Conservation (phyloP, 1,140 invertebrate genomes). For the Drosophila tani region DNA sequence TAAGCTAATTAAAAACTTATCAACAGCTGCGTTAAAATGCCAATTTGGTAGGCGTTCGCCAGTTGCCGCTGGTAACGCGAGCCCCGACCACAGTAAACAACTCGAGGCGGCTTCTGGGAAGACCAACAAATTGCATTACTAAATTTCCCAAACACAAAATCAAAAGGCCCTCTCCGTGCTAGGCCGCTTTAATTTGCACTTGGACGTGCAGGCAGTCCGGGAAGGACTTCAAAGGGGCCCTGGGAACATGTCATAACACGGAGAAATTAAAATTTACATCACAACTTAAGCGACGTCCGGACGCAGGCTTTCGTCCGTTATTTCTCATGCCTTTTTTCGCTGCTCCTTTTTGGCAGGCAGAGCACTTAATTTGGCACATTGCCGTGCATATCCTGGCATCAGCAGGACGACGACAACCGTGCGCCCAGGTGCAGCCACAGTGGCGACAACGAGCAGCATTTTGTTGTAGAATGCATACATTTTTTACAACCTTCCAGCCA, state of each 20-base stretch:
- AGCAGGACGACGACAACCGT: slow-evolving; percentile 54
- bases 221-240: slow-evolving; percentile 61
- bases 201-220: slow-evolving; percentile 9
- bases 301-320: slow-evolving; percentile 24
- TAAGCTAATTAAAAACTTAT: slow-evolving; percentile 82
- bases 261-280: slow-evolving; percentile 81
- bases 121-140: slow-evolving; percentile 20
- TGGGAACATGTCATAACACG: slow-evolving; percentile 75
- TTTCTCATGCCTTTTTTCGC: slow-evolving; percentile 7
- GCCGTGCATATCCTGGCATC: slow-evolving; percentile 61
- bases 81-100: slow-evolving; percentile 15
- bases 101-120: neutral
- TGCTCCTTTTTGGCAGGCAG: slow-evolving; percentile 46
- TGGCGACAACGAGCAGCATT: slow-evolving; percentile 67
- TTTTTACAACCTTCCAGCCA: slow-evolving; percentile 58
- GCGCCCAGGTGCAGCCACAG: slow-evolving; percentile 68
- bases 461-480: slow-evolving; percentile 70
- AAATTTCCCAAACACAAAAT: slow-evolving; percentile 16
- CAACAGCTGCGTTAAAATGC: slow-evolving; percentile 67
- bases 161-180: neutral
- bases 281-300: slow-evolving; percentile 72
- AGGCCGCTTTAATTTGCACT: slow-evolving; percentile 16
- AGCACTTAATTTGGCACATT: slow-evolving; percentile 81
- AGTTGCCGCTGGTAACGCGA: slow-evolving; percentile 41
- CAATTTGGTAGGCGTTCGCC: slow-evolving; percentile 57